phyloP scores from a whole-genome alignment of 2,888 invertebrate species.

The Tortrix viridana region DNA sequence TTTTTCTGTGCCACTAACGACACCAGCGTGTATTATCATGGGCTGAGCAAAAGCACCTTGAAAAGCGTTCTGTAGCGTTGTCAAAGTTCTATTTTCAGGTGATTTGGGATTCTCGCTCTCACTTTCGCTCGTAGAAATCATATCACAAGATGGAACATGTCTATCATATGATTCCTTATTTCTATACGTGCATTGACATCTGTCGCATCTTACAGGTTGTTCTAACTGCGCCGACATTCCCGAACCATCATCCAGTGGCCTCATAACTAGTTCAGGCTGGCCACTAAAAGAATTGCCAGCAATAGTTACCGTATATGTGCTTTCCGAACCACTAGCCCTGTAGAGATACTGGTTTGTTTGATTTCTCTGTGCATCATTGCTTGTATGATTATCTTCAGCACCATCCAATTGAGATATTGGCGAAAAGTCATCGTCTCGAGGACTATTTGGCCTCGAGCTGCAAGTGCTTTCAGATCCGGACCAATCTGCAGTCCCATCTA shows the following conservation, averaged over 20 bases:
- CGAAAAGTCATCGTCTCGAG: conserved; percentile 68
- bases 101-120: conserved; percentile 88
- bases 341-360: conserved; percentile 76
- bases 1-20: conserved; percentile 75
- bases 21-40: conserved; percentile 78
- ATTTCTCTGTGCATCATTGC: conserved; percentile 64
- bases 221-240: conserved; percentile 81
- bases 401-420: conserved; percentile 88
- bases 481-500: conserved; percentile 89
- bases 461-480: conserved; percentile 83
- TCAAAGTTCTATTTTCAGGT: conserved; percentile 79
- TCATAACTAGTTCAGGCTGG: conserved; percentile 76
- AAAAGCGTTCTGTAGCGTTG: conserved; percentile 80
- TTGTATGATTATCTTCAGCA: conserved; percentile 85
- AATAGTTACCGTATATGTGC: conserved; percentile 78
- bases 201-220: conserved; percentile 92
- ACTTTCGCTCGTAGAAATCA: conserved; percentile 91
- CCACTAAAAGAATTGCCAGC: conserved; percentile 80
- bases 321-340: conserved; percentile 77
- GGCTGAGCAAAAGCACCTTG: conserved; percentile 80
- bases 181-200: conserved; percentile 94
- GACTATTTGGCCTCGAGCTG: conserved; percentile 76
- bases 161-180: conserved; percentile 92
- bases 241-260: conserved; percentile 71
- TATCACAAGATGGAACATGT: conserved; percentile 90